Conservation (phyloP, 2,888 invertebrate genomes). For the Elmis aenea region DNA sequence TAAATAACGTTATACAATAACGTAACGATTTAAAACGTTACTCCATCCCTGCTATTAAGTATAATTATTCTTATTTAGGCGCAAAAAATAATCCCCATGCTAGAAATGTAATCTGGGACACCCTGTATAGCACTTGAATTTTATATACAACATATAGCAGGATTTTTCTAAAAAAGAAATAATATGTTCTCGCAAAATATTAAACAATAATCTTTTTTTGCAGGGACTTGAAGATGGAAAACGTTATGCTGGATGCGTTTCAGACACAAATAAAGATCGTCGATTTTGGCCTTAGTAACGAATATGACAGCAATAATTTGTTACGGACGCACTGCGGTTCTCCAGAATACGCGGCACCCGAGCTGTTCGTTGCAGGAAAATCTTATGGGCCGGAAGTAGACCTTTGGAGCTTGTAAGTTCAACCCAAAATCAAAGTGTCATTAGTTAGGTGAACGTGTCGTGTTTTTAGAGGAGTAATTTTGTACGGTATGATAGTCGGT, state of each 20-base stretch:
- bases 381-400: constrained; percentile 73
- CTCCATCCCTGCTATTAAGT: no score
- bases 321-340: constrained; percentile 73
- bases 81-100: no score
- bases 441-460: not conserved
- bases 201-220: no score
- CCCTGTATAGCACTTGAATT: no score
- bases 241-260: constrained; percentile 65
- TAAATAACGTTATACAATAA: no score
- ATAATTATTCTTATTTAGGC: no score
- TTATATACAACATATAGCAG: no score
- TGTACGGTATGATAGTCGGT: constrained; percentile 72
- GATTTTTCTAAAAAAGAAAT: no score
- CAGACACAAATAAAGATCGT: constrained; percentile 69
- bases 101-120: no score
- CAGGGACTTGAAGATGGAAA: constrained; percentile 76
- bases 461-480: constrained; percentile 60
- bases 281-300: constrained; percentile 72
- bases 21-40: no score
- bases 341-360: constrained; percentile 75
- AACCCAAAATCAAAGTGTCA: constrained; percentile 12
- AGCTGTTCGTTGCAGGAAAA: constrained; percentile 63
- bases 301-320: constrained; percentile 55
- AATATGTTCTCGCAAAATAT: no score
- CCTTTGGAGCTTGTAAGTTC: constrained; percentile 68